phyloP scores from a whole-genome alignment of 2,888 invertebrate species.

The Syritta pipiens region DNA sequence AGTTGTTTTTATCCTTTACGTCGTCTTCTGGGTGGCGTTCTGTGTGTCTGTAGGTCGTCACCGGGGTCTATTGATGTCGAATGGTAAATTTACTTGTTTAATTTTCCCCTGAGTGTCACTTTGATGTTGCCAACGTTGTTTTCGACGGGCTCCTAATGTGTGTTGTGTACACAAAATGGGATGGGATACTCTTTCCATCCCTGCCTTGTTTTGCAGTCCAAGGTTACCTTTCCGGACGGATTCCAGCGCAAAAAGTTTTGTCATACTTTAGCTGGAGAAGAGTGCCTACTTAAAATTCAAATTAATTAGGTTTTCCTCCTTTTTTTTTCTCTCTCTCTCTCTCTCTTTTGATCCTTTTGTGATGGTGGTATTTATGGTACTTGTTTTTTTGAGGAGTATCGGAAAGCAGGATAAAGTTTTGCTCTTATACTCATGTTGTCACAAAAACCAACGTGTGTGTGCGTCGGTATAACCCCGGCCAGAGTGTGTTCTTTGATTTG shows the following conservation, averaged over 20 bases:
- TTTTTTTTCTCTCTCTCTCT: constrained; percentile 24
- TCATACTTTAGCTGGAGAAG: constrained; percentile 22
- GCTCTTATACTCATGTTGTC: constrained; percentile 42
- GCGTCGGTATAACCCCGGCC: constrained; percentile 4
- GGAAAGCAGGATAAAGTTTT: constrained; percentile 44
- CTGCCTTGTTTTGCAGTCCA: no score
- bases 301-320: constrained; percentile 56
- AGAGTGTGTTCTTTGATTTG: constrained; percentile 30
- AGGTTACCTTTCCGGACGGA: constrained; percentile 26
- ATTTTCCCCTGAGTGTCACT: constrained; percentile 63
- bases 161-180: neutral
- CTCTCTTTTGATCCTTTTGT: neutral
- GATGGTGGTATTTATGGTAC: constrained; percentile 7
- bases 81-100: constrained; percentile 66
- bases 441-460: constrained; percentile 8
- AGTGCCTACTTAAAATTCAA: constrained; percentile 54
- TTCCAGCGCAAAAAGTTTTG: constrained; percentile 44
- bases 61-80: constrained; percentile 59
- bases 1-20: constrained; percentile 24
- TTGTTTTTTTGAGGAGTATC: constrained; percentile 28
- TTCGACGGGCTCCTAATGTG: neutral
- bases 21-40: constrained; percentile 13
- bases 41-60: constrained; percentile 26
- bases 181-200: neutral
- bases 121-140: constrained; percentile 50